A percentile compares a stretch with the other conserved stretches of the same genome.
phyloP scores from a whole-genome alignment of 2,888 invertebrate species.

The Rhogogaster chlorosoma region DNA sequence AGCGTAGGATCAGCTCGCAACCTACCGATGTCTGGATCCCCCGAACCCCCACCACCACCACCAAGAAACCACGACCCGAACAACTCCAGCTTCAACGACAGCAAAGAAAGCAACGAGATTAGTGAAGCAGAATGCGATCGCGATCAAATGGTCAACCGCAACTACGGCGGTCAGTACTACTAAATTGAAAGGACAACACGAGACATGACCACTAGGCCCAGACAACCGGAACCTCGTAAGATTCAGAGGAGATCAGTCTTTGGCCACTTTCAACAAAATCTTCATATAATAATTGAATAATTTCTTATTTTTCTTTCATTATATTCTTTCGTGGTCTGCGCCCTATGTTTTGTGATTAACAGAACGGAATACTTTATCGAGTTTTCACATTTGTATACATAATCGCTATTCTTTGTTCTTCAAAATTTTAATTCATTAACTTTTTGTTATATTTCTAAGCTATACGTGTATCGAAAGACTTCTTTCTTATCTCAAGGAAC shows the following conservation, averaged over 20 bases:
- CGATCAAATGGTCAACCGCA: conserved; percentile 88
- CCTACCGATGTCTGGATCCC: conserved; percentile 81
- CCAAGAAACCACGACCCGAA: conserved; percentile 90
- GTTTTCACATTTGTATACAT: neutral
- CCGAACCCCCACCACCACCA: conserved; percentile 86
- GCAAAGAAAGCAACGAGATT: conserved; percentile 96
- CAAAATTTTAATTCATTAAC: neutral
- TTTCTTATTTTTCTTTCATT: neutral
- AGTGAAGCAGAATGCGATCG: conserved; percentile 96
- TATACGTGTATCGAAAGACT: neutral
- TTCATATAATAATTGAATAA: neutral
- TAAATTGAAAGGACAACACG: conserved; percentile 51
- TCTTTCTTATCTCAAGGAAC: neutral
- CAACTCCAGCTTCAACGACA: conserved; percentile 92
- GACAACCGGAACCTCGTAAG: conserved; percentile 48
- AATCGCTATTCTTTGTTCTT: conserved; percentile 5
- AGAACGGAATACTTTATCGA: conserved; percentile 31
- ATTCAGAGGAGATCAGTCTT: conserved; percentile 54
- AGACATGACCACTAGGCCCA: conserved; percentile 45
- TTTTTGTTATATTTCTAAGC: neutral
- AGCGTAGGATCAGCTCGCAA: conserved; percentile 82
- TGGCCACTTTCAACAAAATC: conserved; percentile 25
- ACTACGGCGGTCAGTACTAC: conserved; percentile 88
- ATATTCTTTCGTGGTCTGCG: neutral
- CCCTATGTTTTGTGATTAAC: conserved; percentile 48